A percentile compares a stretch with the other conserved stretches of the same genome.
Evolutionary conservation across 1,140 invertebrate genomes (phyloP).

Genomic region (Bombus cullumanus): DNA sequence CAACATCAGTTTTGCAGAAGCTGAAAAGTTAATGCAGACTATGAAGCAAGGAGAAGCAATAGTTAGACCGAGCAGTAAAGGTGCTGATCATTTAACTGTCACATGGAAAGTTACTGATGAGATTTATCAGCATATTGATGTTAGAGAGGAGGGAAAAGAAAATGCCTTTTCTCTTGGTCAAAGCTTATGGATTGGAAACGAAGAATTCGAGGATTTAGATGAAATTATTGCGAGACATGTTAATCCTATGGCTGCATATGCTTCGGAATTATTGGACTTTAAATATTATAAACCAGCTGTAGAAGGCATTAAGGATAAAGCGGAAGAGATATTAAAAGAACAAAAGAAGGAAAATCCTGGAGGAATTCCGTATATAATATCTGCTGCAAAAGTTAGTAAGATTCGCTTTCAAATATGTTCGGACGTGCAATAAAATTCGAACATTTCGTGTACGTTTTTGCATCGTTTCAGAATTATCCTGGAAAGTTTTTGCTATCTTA

Average conservation of each 20-base stretch:
- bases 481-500: conserved; percentile 98
- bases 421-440: fast-evolving
- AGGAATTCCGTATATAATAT: conserved; percentile 96
- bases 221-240: conserved; percentile 99
- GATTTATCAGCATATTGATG: conserved; percentile 98
- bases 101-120: conserved; percentile 99
- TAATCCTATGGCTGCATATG: conserved; percentile 97
- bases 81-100: conserved; percentile 96
- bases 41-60: conserved; percentile 99
- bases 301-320: conserved; percentile 90
- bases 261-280: conserved; percentile 94
- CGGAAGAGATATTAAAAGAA: conserved; percentile 93
- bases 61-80: conserved; percentile 97
- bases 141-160: conserved; percentile 97
- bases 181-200: conserved; percentile 91
- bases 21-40: conserved; percentile 93
- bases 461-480: conserved; percentile 88
- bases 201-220: conserved; percentile 99
- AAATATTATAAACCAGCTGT: conserved; percentile 93
- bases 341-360: conserved; percentile 93
- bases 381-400: conserved; percentile 86
- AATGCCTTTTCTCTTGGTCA: conserved; percentile 97
- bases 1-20: conserved; percentile 97
- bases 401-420: no score
- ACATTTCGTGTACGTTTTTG: no score